Evolutionary conservation across 2,113 vertebrate genomes (phyloP).

Genomic region (Pithys albifrons): DNA sequence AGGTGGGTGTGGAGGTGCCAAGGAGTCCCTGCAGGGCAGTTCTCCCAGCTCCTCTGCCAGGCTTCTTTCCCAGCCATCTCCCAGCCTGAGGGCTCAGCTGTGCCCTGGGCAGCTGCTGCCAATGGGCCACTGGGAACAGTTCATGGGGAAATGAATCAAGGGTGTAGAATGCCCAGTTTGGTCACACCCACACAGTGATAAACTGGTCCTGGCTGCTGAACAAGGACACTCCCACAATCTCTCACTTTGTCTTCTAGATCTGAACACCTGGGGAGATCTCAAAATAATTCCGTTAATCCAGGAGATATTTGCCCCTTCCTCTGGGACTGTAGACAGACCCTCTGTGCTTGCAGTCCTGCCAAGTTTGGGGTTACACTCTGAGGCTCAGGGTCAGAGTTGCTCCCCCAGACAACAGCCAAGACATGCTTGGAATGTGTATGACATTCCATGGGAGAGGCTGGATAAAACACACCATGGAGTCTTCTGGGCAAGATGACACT

Average conservation of each 20-base stretch:
- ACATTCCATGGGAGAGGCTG: not conserved
- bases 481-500: not conserved
- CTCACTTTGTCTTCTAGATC: not conserved
- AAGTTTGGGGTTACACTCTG: not conserved
- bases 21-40: too few species aligned
- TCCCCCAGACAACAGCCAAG: not conserved
- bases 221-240: not conserved
- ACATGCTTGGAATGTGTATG: not conserved
- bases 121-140: too few species aligned
- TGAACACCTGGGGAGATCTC: not conserved
- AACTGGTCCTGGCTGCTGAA: too few species aligned
- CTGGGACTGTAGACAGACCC: not conserved
- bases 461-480: not conserved
- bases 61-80: too few species aligned
- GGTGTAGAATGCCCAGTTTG: too few species aligned
- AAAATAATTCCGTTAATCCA: not conserved
- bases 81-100: too few species aligned
- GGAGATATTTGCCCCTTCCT: not conserved
- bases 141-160: too few species aligned
- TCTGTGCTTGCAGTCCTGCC: not conserved
- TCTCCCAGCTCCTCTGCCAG: too few species aligned
- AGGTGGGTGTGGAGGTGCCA: too few species aligned
- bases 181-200: too few species aligned
- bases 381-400: not conserved
- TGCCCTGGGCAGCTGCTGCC: too few species aligned